These are phyloP conservation scores for Myioborus miniatus DNA, from an alignment of 2,797 vertebrate genomes.

Conservation along the genomic window DNA sequence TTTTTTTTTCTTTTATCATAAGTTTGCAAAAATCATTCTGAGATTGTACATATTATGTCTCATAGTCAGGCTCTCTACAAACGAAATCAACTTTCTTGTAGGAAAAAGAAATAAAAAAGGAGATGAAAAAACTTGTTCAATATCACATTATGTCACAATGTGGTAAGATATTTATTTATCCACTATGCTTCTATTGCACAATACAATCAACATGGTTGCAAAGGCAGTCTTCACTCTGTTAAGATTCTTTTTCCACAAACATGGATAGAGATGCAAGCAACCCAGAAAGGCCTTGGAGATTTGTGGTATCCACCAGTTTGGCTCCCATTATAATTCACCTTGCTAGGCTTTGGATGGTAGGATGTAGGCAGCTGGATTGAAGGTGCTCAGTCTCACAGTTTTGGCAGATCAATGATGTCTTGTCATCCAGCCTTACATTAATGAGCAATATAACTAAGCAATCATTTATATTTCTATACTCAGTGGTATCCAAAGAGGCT, in stretches of 20 bases:
- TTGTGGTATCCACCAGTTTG: background rate
- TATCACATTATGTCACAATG: background rate
- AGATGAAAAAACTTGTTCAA: background rate
- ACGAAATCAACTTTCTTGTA: background rate
- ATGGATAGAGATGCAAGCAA: background rate
- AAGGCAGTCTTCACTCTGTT: background rate
- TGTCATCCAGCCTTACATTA: background rate
- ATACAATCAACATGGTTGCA: background rate
- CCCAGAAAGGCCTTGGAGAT: background rate
- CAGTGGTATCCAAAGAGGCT: background rate
- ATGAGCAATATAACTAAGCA: background rate
- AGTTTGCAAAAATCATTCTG: background rate
- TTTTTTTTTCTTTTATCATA: background rate
- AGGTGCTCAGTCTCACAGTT: background rate
- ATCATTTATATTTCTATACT: background rate
- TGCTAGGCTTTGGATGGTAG: background rate
- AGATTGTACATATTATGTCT: background rate
- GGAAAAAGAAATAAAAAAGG: fast-evolving
- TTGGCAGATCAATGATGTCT: background rate
- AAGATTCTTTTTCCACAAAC: background rate
- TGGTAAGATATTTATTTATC: background rate
- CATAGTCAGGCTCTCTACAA: background rate
- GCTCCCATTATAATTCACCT: background rate
- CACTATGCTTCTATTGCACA: background rate
- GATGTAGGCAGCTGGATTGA: background rate